phyloP scores from a whole-genome alignment of 2,797 vertebrate genomes.

The Chelon labrosus region DNA sequence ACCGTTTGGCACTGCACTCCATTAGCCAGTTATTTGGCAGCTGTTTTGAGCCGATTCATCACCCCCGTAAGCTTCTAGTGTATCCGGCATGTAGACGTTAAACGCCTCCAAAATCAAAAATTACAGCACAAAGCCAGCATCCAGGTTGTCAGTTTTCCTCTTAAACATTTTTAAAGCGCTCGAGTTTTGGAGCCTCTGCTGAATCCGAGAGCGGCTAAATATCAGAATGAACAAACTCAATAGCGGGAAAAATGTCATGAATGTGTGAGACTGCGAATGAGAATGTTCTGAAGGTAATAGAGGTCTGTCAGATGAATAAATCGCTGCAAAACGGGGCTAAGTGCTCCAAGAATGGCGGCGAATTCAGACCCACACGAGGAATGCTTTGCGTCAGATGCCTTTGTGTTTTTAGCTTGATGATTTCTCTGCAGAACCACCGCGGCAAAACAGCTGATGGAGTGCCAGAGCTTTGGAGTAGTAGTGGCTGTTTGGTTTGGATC shows the following conservation, averaged over 20 bases:
- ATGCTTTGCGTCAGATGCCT: constrained; percentile 30
- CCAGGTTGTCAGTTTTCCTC: constrained; percentile 25
- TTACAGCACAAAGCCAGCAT: constrained; percentile 24
- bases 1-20: constrained; percentile 28
- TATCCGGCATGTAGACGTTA: constrained; percentile 32
- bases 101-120: constrained; percentile 38
- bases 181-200: neutral
- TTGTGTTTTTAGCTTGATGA: constrained; percentile 51
- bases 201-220: neutral
- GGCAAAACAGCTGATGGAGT: constrained; percentile 42
- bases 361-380: constrained; percentile 8
- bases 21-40: constrained; percentile 55
- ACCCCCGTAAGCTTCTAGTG: constrained; percentile 24
- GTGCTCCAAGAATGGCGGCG: neutral
- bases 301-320: neutral
- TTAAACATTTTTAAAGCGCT: constrained; percentile 6
- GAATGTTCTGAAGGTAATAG: constrained; percentile 1
- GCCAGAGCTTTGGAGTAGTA: constrained; percentile 39
- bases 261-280: neutral
- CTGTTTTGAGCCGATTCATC: constrained; percentile 49
- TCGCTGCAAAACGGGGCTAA: neutral
- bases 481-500: constrained; percentile 60
- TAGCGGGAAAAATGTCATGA: neutral
- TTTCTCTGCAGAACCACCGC: constrained; percentile 34
- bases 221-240: neutral